phyloP scores from a whole-genome alignment of 2,113 vertebrate genomes.

The Otocyon megalotis region DNA sequence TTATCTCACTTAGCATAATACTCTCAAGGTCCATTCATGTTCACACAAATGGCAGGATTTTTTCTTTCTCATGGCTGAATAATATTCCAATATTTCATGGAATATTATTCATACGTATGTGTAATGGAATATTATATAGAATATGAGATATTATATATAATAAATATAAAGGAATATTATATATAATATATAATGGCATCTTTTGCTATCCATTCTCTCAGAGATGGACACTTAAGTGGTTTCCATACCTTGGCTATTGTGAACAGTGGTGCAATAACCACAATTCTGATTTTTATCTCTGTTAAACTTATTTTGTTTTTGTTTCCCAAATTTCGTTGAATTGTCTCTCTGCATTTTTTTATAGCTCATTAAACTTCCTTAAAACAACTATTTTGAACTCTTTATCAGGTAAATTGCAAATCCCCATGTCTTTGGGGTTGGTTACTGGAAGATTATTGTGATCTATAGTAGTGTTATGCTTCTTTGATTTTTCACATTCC shows the following conservation, averaged over 20 bases:
- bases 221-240: neutral
- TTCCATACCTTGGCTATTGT: neutral
- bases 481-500: neutral
- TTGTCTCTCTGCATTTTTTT: neutral
- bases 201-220: neutral
- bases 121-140: neutral
- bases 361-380: neutral
- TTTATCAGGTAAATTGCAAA: neutral
- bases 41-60: neutral
- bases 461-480: neutral
- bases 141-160: neutral
- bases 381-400: neutral
- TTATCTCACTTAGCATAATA: neutral
- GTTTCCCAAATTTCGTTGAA: neutral
- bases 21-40: too few species aligned
- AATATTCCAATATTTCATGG: neutral
- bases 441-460: neutral
- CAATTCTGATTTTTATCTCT: neutral
- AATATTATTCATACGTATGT: neutral
- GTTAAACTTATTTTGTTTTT: neutral
- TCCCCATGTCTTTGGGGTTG: neutral
- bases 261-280: neutral
- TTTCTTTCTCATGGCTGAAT: neutral
- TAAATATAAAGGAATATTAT: neutral
- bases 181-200: neutral